Evolutionary conservation across 2,888 invertebrate genomes (phyloP).

Genomic region (Pheosia gnoma): DNA sequence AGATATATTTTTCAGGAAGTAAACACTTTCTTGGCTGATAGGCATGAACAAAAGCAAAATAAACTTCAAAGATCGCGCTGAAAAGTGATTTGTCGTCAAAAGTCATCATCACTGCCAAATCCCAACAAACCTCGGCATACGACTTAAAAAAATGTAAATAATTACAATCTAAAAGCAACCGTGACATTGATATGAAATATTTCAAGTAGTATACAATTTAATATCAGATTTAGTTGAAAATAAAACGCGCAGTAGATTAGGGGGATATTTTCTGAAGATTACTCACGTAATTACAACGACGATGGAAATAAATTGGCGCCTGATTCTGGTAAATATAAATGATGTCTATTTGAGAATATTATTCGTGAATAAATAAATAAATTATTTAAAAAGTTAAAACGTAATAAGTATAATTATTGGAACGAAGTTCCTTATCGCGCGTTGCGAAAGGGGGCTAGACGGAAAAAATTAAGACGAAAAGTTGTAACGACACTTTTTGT

Average conservation of each 20-base stretch:
- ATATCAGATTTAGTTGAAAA: neutral
- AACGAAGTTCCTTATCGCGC: no score
- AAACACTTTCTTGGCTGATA: neutral
- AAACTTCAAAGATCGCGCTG: neutral
- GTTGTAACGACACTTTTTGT: no score
- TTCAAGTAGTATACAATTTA: neutral
- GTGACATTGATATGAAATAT: conserved; percentile 3
- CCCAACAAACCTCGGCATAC: neutral
- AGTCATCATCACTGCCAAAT: neutral
- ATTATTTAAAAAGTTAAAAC: no score
- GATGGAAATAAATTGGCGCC: conserved; percentile 1
- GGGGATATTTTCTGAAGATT: neutral
- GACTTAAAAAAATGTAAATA: neutral
- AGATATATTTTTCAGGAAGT: neutral
- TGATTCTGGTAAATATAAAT: neutral
- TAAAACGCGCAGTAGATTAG: neutral
- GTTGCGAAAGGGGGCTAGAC: no score
- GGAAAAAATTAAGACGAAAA: no score
- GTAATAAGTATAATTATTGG: no score
- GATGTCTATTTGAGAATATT: neutral
- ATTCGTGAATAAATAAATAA: no score
- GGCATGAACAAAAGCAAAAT: neutral
- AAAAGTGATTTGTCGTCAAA: neutral
- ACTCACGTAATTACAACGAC: conserved; percentile 1
- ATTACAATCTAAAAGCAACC: neutral